Conservation (phyloP, 1,140 invertebrate genomes). For the Drosophila serrata region DNA sequence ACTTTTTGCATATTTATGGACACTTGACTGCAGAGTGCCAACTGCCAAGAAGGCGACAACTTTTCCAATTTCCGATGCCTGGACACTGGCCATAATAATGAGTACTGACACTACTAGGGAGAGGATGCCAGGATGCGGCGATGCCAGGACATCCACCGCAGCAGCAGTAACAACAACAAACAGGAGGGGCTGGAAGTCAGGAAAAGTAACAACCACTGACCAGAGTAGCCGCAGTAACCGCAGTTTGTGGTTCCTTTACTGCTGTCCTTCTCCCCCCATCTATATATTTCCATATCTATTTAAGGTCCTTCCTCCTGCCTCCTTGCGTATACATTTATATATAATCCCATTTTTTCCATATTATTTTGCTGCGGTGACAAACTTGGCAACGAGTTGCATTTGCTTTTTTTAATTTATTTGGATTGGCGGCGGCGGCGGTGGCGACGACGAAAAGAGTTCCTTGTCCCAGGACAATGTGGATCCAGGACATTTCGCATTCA, state of each 20-base stretch:
- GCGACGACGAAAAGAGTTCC: slow-evolving; percentile 25
- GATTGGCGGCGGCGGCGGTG: slow-evolving; percentile 13
- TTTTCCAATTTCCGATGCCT: slow-evolving; percentile 78
- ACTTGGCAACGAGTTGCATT: slow-evolving; percentile 74
- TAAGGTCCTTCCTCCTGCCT: background rate
- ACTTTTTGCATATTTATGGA: slow-evolving; percentile 27
- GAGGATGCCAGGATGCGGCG: slow-evolving; percentile 19
- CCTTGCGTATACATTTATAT: slow-evolving; percentile 12
- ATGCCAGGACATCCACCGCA: slow-evolving; percentile 21
- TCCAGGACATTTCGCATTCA: slow-evolving; percentile 34
- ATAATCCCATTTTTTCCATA: slow-evolving; percentile 34
- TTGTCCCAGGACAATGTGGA: slow-evolving; percentile 9
- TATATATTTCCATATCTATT: slow-evolving; percentile 36
- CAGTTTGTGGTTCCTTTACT: slow-evolving; percentile 63
- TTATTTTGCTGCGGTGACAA: slow-evolving; percentile 68
- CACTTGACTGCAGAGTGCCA: slow-evolving; percentile 19
- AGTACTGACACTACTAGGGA: slow-evolving; percentile 47
- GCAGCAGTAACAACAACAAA: slow-evolving; percentile 15
- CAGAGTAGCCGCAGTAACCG: slow-evolving; percentile 51
- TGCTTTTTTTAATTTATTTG: slow-evolving; percentile 72
- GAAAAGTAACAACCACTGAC: slow-evolving; percentile 31
- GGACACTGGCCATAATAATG: slow-evolving; percentile 69
- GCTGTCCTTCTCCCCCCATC: slow-evolving; percentile 35
- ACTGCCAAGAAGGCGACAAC: slow-evolving; percentile 34
- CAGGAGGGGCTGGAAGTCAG: background rate